A percentile compares a stretch with the other conserved stretches of the same genome.
Evolutionary conservation across 2,113 vertebrate genomes (phyloP).

Genomic region (Boulengeromyrus knoepffleri): DNA sequence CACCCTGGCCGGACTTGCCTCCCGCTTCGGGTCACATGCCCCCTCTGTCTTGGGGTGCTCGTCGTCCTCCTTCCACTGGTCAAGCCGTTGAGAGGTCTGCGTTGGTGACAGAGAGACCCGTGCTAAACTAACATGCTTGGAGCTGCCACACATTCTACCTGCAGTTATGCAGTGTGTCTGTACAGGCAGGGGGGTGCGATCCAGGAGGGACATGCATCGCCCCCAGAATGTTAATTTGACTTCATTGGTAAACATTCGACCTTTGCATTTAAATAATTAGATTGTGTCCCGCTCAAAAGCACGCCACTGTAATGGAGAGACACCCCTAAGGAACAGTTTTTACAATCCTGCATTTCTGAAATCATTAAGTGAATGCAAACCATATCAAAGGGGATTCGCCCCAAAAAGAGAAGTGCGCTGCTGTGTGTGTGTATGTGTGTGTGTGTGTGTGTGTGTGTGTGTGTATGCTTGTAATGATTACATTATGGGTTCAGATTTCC

Average conservation of each 20-base stretch:
- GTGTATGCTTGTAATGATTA: not conserved
- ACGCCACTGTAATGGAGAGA: not conserved
- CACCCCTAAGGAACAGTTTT: not conserved
- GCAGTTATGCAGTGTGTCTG: not conserved
- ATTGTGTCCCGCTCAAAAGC: not conserved
- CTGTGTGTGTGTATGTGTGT: not conserved
- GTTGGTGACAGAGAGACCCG: not conserved
- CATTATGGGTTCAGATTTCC: not conserved
- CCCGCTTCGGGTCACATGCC: conserved; percentile 64
- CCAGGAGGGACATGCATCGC: not conserved
- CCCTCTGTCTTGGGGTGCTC: conserved; percentile 66
- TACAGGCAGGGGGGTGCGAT: not conserved
- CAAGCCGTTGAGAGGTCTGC: conserved; percentile 54
- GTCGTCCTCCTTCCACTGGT: conserved; percentile 51
- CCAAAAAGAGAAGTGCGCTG: not conserved
- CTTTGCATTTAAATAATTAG: not conserved
- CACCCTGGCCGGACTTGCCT: conserved; percentile 43
- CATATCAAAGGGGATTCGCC: not conserved
- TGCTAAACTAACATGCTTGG: not conserved
- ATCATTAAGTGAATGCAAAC: not conserved
- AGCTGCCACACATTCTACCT: not conserved
- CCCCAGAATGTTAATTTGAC: not conserved
- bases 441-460: not conserved
- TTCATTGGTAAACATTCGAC: not conserved
- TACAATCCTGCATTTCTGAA: not conserved